phyloP scores from a whole-genome alignment of 2,888 invertebrate species.

The Brachycybe producta region DNA sequence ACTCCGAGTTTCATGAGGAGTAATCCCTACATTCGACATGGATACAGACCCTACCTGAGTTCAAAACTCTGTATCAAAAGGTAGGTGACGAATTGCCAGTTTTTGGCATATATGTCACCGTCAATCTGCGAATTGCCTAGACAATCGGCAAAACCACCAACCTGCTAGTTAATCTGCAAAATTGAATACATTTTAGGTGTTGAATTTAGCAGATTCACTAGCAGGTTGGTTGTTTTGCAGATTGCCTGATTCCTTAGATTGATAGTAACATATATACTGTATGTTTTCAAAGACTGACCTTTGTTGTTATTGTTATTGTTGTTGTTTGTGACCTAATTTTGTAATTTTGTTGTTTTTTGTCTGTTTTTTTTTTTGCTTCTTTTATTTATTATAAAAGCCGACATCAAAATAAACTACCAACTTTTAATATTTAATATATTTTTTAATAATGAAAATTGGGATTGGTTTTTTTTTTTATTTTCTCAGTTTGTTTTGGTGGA shows the following conservation, averaged over 20 bases:
- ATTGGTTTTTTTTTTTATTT: neutral
- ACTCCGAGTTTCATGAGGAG: constrained; percentile 17
- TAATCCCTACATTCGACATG: constrained; percentile 70
- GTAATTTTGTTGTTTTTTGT: neutral
- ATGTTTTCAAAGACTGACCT: too few relatives aligned
- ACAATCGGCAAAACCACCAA: too few relatives aligned
- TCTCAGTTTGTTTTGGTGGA: constrained; percentile 82
- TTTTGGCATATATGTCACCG: neutral
- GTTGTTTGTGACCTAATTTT: neutral
- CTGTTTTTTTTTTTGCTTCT: neutral
- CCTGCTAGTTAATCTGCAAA: too few relatives aligned
- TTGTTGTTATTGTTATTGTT: neutral
- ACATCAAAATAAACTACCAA: too few relatives aligned
- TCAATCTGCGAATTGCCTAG: too few relatives aligned
- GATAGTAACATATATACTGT: too few relatives aligned
- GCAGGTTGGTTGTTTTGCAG: too few relatives aligned
- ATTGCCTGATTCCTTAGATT: too few relatives aligned
- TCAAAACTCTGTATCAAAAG: constrained; percentile 77
- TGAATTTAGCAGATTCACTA: too few relatives aligned
- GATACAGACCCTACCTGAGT: constrained; percentile 69
- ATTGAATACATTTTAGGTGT: too few relatives aligned
- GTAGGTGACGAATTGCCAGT: constrained; percentile 36
- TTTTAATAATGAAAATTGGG: too few relatives aligned
- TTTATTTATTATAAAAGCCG: neutral
- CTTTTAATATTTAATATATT: too few relatives aligned